A percentile compares a stretch with the other conserved stretches of the same genome.
Conservation (phyloP, 2,888 invertebrate genomes). For the Yponomeuta sedellus region DNA sequence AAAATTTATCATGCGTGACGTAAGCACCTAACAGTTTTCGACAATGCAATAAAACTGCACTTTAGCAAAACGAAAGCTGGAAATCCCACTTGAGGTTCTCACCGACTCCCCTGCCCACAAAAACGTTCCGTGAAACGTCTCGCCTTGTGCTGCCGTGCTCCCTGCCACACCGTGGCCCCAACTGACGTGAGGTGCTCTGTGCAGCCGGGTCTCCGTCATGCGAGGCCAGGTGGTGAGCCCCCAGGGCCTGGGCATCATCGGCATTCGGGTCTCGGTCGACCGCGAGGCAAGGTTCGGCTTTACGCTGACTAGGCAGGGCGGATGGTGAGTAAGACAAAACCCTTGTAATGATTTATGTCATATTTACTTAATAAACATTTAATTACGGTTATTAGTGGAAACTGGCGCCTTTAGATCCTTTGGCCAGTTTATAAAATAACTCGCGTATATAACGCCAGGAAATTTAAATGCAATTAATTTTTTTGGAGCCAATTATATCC, state of each 20-base stretch:
- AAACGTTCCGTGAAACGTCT: constrained; percentile 37
- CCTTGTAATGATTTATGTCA: too few relatives aligned
- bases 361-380: too few relatives aligned
- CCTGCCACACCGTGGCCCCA: constrained; percentile 30
- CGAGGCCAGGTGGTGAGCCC: constrained; percentile 96
- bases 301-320: constrained; percentile 93
- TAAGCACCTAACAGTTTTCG: too few relatives aligned
- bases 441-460: too few relatives aligned
- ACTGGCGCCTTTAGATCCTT: too few relatives aligned
- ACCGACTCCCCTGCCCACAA: neutral
- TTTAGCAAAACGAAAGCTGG: neutral
- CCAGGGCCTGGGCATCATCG: constrained; percentile 96
- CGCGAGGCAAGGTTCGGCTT: constrained; percentile 96
- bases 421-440: too few relatives aligned
- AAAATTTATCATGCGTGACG: too few relatives aligned
- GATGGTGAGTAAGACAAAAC: constrained; percentile 86
- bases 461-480: too few relatives aligned
- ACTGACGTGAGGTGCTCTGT: constrained; percentile 65
- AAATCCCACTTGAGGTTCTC: neutral
- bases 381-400: too few relatives aligned
- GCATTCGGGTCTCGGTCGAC: constrained; percentile 97
- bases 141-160: constrained; percentile 42
- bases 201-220: constrained; percentile 98
- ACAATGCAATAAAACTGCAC: neutral
- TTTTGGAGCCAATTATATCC: neutral